Evolutionary conservation across 2,888 invertebrate genomes (phyloP).

Genomic region (Spisula subtruncata): DNA sequence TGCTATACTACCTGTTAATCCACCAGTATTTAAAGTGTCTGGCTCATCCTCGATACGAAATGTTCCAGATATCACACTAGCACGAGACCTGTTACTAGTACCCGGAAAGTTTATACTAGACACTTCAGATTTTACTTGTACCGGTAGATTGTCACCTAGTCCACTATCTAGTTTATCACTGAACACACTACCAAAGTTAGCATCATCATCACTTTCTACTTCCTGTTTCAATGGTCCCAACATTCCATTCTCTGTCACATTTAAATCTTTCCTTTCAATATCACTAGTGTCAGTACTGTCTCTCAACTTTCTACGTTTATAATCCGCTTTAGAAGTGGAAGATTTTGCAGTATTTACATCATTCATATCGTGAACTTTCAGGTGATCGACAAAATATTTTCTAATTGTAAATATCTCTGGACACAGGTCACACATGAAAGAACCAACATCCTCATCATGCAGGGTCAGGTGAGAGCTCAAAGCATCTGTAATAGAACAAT

Average conservation of each 20-base stretch:
- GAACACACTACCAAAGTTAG: background rate
- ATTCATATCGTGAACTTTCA: constrained; percentile 41
- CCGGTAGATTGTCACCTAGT: background rate
- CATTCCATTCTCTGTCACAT: background rate
- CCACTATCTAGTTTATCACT: background rate
- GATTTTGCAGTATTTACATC: background rate
- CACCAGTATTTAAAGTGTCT: background rate
- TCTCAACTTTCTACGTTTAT: background rate
- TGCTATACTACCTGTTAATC: background rate
- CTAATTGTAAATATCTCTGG: constrained; percentile 57
- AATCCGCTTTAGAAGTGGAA: background rate
- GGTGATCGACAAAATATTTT: constrained; percentile 54
- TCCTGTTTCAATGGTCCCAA: constrained; percentile 26
- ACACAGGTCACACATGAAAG: constrained; percentile 67
- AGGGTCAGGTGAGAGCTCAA: constrained; percentile 22
- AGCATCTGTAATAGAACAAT: constrained; percentile 34
- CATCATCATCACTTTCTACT: background rate
- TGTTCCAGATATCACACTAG: constrained; percentile 66
- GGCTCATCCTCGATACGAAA: constrained; percentile 48
- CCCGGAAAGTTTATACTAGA: background rate
- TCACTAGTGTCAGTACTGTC: background rate
- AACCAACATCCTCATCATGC: constrained; percentile 60
- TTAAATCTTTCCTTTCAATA: background rate
- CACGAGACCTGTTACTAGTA: constrained; percentile 34
- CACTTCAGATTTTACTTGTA: constrained; percentile 17